Evolutionary conservation across 2,888 invertebrate species (phyloP), one percentile per base, ranked within the genome.

Genomic region (Hecatera dysodea): DNA sequence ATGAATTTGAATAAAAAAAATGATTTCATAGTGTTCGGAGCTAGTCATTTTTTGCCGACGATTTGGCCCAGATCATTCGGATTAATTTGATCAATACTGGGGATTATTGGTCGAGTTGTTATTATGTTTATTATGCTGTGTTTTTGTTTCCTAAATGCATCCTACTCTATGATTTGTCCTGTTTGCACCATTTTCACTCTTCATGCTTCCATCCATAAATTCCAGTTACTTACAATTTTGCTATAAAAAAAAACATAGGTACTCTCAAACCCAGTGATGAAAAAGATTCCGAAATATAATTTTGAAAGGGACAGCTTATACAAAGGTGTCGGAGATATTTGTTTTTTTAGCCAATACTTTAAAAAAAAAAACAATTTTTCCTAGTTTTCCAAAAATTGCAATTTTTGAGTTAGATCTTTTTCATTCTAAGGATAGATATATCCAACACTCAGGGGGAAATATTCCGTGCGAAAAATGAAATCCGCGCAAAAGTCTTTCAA

Each of bases 1-100:
- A 83, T 81, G 70, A 73, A 80, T 80, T 74, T 50, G 9, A 46
- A 55, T 72, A 73, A 75, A 69, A 33, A n/a, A 74, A 69, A 61
- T 36, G 11, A 66, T 71, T 65, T 78, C 79, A 79, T 79, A 79
- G 33, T 55, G 64, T 74, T 70, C 82, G 56, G 11, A 27, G 65
- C n/a, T 60, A 42, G 75, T 67, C 6, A 11, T 50, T 81, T 78
- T 78, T 72, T 76, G 56, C 56, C 36, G 17, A n/a, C 4, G 22
- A 46, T 62, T 57, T 67, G 67, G 56, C 36, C 64, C 60, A 72
- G 48, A 62, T 72, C 36, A 60, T 76, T 61, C 42, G 53, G 56
- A 48, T 71, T 79, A 72, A 72, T 77, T 72, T 59, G 27, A 12
- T 53, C 15, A 11, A 39, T 57, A 19, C 24, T 29, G 1, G n/a